phyloP scores from a whole-genome alignment of 2,888 invertebrate species.

The Eupithecia dodoneata region DNA sequence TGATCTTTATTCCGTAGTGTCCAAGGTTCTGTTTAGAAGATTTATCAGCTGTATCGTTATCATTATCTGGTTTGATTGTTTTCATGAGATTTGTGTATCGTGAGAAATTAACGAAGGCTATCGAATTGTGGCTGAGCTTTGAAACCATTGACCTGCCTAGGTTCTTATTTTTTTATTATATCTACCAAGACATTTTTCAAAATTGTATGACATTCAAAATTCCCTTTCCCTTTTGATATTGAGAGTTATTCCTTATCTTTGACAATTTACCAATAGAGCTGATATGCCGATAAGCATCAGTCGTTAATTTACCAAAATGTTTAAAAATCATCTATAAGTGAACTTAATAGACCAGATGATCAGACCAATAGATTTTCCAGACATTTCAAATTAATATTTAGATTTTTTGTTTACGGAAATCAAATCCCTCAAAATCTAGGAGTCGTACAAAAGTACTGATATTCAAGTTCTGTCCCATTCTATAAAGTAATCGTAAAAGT shows the following conservation, averaged over 20 bases:
- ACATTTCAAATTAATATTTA: not conserved
- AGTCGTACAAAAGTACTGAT: slow-evolving; percentile 20
- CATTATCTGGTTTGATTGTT: slow-evolving; percentile 13
- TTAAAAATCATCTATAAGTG: too few relatives aligned
- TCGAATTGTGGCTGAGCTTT: slow-evolving; percentile 13
- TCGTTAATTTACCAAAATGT: not conserved
- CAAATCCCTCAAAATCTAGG: not conserved
- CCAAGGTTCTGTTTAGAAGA: not conserved
- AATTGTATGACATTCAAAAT: too few relatives aligned
- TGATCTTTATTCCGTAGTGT: not conserved
- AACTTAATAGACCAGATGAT: too few relatives aligned
- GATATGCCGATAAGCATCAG: not conserved
- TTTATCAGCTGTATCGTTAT: slow-evolving; percentile 1
- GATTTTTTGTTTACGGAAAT: not conserved
- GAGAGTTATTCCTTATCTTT: not conserved
- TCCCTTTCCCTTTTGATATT: not conserved
- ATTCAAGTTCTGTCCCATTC: not conserved
- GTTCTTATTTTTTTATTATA: too few relatives aligned
- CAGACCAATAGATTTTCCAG: not conserved
- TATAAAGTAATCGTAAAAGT: slow-evolving; percentile 16
- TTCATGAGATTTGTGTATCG: slow-evolving; percentile 28
- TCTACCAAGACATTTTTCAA: too few relatives aligned
- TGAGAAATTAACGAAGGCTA: slow-evolving; percentile 34
- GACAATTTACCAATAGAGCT: not conserved
- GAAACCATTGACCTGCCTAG: not conserved